Evolutionary conservation across 1,140 invertebrate genomes (phyloP), one percentile per base, ranked within the genome.

Genomic region (Cecropterus lyciades): DNA sequence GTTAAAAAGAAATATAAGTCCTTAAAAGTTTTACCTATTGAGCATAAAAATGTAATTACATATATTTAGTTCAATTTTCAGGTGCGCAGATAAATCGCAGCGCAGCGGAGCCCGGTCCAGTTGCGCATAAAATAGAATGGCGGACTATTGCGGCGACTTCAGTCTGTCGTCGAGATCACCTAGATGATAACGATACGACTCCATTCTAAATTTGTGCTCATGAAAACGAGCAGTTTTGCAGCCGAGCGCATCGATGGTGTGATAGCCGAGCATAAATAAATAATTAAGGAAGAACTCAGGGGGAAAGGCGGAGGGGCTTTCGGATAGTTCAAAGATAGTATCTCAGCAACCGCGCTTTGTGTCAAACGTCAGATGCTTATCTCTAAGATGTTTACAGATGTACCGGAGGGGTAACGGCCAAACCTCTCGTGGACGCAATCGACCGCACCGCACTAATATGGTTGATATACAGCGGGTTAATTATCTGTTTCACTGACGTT

Each of bases 281-380:
- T 91, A 91, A 91, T 91, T 89, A 91, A 67, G 67, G 75, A 75
- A 77, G 81, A 80, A 82, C 79, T 79, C 67, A 56, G 62, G 72
- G 67, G 51, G 60, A 45, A 64, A 59, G 11, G 57, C n/a, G 59
- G 53, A 68, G 79, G 70, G 72, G 68, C 59, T 72, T 74, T 75
- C 71, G 73, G 81, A 83, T 86, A 87, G 84, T 87, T 83, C 79
- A 71, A 30, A 82, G 86, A 89, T 89, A 78, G 62, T 86, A 89
- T 91, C 82, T 80, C 73, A 68, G 83, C 85, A 83, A 88, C 84
- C 88, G 87, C 84, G 85, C 88, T 91, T 91, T 91, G 89, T 89
- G 87, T 89, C 89, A 91, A 87, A 87, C 89, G 89, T 91, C 89
- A 89, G 87, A 91, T 91, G 73, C 9, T 82, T 87, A 91, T 91